Percentiles rank a stretch among this genome's conserved stretches.
Conservation (phyloP, 2,113 vertebrate species). For the Siniperca knerii region DNA sequence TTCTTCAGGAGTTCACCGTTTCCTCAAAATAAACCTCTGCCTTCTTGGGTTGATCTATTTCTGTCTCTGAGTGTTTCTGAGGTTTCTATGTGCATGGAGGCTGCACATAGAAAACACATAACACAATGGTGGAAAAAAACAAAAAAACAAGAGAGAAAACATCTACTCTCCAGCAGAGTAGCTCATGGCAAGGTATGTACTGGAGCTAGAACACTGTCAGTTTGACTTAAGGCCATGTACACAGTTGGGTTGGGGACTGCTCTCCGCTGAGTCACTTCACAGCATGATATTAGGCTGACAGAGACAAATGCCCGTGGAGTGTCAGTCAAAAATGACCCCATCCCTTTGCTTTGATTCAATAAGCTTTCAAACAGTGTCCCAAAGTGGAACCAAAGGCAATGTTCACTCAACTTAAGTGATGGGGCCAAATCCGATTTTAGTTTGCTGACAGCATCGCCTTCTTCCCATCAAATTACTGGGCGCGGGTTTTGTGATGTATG, state of each 20-base stretch:
- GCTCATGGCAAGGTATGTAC: constrained; percentile 74
- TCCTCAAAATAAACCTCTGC: constrained; percentile 47
- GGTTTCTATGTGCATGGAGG: neutral
- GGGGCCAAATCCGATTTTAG: constrained; percentile 59
- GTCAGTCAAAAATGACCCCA: constrained; percentile 68
- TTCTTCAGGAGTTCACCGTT: constrained; percentile 20
- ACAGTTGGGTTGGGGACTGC: constrained; percentile 39
- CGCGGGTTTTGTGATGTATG: constrained; percentile 45
- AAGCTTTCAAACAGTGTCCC: constrained; percentile 58
- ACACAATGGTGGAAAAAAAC: constrained; percentile 11
- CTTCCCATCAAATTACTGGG: constrained; percentile 43
- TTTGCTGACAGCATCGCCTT: constrained; percentile 48
- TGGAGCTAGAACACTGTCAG: constrained; percentile 69
- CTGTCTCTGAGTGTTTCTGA: constrained; percentile 13
- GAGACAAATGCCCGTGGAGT: constrained; percentile 74
- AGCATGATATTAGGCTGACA: constrained; percentile 77
- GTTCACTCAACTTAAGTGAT: constrained; percentile 51
- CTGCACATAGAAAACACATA: constrained; percentile 20
- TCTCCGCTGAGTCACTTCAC: constrained; percentile 78
- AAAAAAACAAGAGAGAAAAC: constrained; percentile 35
- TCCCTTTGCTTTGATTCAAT: constrained; percentile 71
- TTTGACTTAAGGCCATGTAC: constrained; percentile 64
- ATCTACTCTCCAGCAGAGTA: constrained; percentile 54
- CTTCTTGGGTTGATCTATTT: constrained; percentile 43
- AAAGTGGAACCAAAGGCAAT: constrained; percentile 63